A percentile compares a stretch with the other conserved stretches of the same genome.
Conservation (phyloP, 2,113 vertebrate genomes). For the Canis aureus region DNA sequence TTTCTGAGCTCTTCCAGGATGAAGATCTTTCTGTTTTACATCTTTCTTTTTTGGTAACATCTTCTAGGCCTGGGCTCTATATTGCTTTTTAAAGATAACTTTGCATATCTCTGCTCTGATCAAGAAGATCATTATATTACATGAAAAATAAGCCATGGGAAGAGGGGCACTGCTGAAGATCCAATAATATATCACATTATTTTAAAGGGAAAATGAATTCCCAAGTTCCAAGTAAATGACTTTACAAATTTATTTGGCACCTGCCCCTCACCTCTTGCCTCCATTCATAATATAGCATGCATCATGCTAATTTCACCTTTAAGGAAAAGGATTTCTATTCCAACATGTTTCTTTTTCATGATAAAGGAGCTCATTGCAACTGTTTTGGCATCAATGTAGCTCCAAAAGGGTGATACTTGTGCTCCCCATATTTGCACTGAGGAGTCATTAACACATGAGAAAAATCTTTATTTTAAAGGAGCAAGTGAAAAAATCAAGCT, state of each 20-base stretch:
- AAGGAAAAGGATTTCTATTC: conserved; percentile 43
- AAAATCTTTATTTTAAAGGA: not conserved
- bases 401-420: not conserved
- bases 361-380: not conserved
- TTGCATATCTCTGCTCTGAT: not conserved
- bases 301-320: not conserved
- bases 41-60: not conserved
- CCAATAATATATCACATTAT: not conserved
- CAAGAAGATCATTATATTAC: not conserved
- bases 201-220: conserved; percentile 5
- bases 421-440: not conserved
- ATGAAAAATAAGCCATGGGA: not conserved
- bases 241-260: not conserved
- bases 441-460: not conserved
- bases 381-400: not conserved
- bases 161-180: not conserved
- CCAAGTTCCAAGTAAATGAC: conserved; percentile 41
- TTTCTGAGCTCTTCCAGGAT: not conserved
- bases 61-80: not conserved
- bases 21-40: not conserved
- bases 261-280: not conserved
- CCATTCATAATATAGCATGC: not conserved
- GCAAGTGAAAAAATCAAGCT: not conserved
- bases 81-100: not conserved
- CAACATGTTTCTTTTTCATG: not conserved